Evolutionary conservation across 2,797 vertebrate species (phyloP).

Genomic region (Cuculus canorus): DNA sequence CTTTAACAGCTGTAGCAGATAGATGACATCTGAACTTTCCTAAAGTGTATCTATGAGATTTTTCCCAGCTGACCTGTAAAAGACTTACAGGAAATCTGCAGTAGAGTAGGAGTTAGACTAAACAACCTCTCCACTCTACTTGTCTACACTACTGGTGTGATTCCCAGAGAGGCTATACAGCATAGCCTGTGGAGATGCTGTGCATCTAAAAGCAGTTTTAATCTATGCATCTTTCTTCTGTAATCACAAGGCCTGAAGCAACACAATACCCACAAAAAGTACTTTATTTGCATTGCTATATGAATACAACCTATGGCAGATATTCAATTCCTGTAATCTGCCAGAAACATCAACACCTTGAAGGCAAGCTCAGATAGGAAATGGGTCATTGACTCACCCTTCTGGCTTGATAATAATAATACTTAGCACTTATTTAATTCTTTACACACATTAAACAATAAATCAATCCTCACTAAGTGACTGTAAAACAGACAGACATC

Average conservation of each 20-base stretch:
- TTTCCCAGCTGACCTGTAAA: background rate
- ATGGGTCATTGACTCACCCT: slow-evolving; percentile 25
- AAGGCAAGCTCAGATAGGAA: slow-evolving; percentile 54
- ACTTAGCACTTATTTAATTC: slow-evolving; percentile 60
- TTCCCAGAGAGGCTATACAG: background rate
- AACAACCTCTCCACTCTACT: background rate
- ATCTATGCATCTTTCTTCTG: slow-evolving; percentile 19
- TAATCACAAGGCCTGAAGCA: slow-evolving; percentile 35
- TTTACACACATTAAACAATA: slow-evolving; percentile 65
- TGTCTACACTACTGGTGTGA: background rate
- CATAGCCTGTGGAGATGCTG: slow-evolving; percentile 5
- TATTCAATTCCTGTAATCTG: slow-evolving; percentile 55
- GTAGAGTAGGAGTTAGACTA: background rate
- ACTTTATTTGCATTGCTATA: slow-evolving; percentile 44
- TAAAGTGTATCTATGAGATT: background rate
- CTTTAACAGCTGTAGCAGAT: background rate
- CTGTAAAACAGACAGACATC: slow-evolving; percentile 41
- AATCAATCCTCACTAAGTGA: slow-evolving; percentile 45
- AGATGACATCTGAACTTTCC: background rate
- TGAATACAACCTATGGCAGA: slow-evolving; percentile 27
- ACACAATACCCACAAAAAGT: slow-evolving; percentile 34
- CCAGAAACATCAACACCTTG: slow-evolving; percentile 58
- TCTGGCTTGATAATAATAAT: slow-evolving; percentile 57
- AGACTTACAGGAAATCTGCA: background rate
- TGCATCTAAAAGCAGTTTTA: background rate